phyloP scores from a whole-genome alignment of 2,888 invertebrate genomes.

The Oxytorus armatus region DNA sequence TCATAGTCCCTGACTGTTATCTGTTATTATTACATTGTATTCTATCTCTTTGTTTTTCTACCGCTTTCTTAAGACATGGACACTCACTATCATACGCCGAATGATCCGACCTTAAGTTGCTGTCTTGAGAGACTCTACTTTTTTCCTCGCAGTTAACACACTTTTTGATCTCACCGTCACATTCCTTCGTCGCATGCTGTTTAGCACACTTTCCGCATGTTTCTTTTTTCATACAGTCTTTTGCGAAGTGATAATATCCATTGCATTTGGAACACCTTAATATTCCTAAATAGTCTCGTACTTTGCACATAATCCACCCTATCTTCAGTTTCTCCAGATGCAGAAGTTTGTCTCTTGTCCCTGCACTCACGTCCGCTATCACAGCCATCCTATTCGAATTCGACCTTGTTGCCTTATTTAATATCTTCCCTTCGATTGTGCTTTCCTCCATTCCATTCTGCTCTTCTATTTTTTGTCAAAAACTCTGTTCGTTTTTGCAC shows the following conservation, averaged over 20 bases:
- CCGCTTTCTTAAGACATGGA: no score
- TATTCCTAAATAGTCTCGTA: constrained; percentile 51
- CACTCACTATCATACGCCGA: no score
- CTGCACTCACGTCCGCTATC: no score
- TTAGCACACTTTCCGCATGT: constrained; percentile 59
- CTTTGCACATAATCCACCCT: constrained; percentile 45
- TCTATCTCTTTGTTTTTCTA: constrained; percentile 16
- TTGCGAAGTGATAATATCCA: constrained; percentile 60
- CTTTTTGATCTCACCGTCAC: constrained; percentile 24
- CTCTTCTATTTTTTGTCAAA: no score
- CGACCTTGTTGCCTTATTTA: no score
- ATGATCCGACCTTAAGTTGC: no score
- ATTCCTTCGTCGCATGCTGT: constrained; percentile 49
- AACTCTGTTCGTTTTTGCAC: no score
- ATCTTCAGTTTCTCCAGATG: no score
- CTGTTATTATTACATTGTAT: background rate
- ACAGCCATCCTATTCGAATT: no score
- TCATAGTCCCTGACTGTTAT: constrained; percentile 6
- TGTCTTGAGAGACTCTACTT: background rate
- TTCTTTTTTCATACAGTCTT: constrained; percentile 60
- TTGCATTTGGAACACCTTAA: constrained; percentile 60
- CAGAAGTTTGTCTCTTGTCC: no score
- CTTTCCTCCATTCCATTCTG: no score
- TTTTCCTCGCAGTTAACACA: constrained; percentile 57
- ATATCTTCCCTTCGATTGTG: no score